These are phyloP conservation scores for Zophobas atratus DNA, from an alignment of 1,140 invertebrate species.

Conservation along the genomic window DNA sequence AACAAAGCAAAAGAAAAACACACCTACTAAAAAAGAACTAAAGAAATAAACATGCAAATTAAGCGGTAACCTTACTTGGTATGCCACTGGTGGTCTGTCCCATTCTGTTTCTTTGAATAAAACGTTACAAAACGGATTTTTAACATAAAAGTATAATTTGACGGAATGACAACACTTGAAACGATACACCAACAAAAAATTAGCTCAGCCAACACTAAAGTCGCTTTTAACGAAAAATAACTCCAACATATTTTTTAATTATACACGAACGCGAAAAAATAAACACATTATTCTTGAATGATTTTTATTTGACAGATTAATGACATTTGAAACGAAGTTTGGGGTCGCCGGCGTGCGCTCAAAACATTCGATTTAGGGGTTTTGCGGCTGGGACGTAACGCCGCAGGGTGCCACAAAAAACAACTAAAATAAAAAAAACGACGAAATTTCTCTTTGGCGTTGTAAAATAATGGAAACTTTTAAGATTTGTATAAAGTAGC, in stretches of 20 bases:
- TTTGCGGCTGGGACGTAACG: too few relatives aligned
- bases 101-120: conserved; percentile 48
- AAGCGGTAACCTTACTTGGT: conserved; percentile 53
- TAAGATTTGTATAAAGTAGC: too few relatives aligned
- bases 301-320: conserved; percentile 39
- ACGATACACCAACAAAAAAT: conserved; percentile 1
- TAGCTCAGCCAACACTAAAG: conserved; percentile 1
- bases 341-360: too few relatives aligned
- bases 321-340: conserved; percentile 12
- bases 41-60: conserved; percentile 25
- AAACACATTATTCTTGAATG: conserved; percentile 27
- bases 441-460: too few relatives aligned
- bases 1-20: conserved; percentile 14
- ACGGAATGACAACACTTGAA: conserved; percentile 27
- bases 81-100: conserved; percentile 58
- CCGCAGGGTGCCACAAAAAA: too few relatives aligned
- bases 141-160: conserved; percentile 30
- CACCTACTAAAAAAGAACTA: conserved; percentile 2
- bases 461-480: too few relatives aligned
- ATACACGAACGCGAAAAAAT: conserved; percentile 4
- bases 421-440: too few relatives aligned
- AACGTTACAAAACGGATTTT: conserved; percentile 39
- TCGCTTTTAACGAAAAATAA: neutral
- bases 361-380: too few relatives aligned
- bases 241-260: conserved; percentile 12